Base-by-base conservation (phyloP, 2,113 vertebrate species). In the Piaya cayana region DNA sequence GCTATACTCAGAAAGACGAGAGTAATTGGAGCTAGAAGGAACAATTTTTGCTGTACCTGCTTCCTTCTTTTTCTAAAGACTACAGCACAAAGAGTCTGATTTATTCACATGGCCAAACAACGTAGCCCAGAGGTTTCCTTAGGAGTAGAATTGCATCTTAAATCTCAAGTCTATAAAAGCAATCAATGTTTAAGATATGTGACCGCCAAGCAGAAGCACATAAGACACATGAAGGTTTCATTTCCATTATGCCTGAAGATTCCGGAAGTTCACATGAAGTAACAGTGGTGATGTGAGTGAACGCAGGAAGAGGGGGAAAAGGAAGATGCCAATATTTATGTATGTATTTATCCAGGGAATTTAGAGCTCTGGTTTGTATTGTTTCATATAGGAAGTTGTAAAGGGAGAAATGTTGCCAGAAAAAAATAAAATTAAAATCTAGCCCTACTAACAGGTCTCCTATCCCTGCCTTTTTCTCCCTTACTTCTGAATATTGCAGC, bases 1-100 rank as follows among this genome's bases (percentile, higher is more conserved):
- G 74, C 83, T 96, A 59, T 85, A 77, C 83, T 86, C 78, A 95
- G 95, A 93, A 84, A 58, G 80, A 86, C 78, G 88, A 92, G 64
- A 90, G 62, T 29, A 93, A 88, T 12, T 92, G 70, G 43, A 82
- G 13, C 52, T 92, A 18, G 22, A 56, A 93, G 50, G 43, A 91
- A 89, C 12, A 74, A 74, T 96, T 96, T 92, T 76, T 95, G 49
- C 72, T 71, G n/a, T 69, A 62, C 21, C 76, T 81, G 26, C 25
- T 64, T 90, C 82, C 71, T 86, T 90, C 85, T 95, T 95, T 88
- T 93, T 92, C 88, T 86, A 75, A 90, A 18, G 32, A 59, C n/a
- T 72, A 69, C 45, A 79, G 37, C 30, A 90, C 63, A 94, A 91
- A 78, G n/a, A 26, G n/a, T 36, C 50, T 56, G 25, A 77, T 63